A percentile compares a stretch with the other conserved stretches of the same genome.
These are phyloP conservation scores for Bradypodion ventrale DNA, from an alignment of 2,797 vertebrate species.

Conservation along the genomic window DNA sequence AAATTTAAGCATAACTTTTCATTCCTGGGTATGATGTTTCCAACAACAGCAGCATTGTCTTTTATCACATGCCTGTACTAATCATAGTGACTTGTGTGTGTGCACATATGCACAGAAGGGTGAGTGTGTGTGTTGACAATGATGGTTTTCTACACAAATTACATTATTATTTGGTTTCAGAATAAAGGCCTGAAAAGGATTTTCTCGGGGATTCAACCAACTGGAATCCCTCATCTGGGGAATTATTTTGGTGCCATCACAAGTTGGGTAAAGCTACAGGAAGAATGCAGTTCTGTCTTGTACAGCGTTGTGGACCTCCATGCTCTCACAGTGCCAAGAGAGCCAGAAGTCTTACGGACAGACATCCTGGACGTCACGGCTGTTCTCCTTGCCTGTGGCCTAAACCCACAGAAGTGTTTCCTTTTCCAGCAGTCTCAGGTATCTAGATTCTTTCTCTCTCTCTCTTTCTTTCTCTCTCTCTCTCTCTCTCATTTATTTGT, in stretches of 20 bases:
- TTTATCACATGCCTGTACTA: no score
- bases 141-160: slow-evolving; percentile 21
- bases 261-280: slow-evolving; percentile 89
- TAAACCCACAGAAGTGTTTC: slow-evolving; percentile 84
- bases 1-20: no score
- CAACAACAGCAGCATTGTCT: no score
- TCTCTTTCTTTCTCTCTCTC: background rate
- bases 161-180: slow-evolving; percentile 62
- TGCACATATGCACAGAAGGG: no score
- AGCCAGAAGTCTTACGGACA: slow-evolving; percentile 78
- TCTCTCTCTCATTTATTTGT: background rate
- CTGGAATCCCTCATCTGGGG: slow-evolving; percentile 90
- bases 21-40: no score
- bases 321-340: slow-evolving; percentile 89
- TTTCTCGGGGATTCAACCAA: slow-evolving; percentile 96
- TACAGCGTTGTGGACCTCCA: slow-evolving; percentile 96
- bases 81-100: no score
- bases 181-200: slow-evolving; percentile 68
- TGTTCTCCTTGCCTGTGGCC: slow-evolving; percentile 89
- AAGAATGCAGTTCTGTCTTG: slow-evolving; percentile 78
- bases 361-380: slow-evolving; percentile 91
- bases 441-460: slow-evolving; percentile 27
- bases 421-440: slow-evolving; percentile 96
- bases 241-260: slow-evolving; percentile 94
- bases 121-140: background rate